Evolutionary conservation across 2,888 invertebrate species (phyloP), one percentile per base, ranked within the genome.

Genomic region (Thymelicus lineola): DNA sequence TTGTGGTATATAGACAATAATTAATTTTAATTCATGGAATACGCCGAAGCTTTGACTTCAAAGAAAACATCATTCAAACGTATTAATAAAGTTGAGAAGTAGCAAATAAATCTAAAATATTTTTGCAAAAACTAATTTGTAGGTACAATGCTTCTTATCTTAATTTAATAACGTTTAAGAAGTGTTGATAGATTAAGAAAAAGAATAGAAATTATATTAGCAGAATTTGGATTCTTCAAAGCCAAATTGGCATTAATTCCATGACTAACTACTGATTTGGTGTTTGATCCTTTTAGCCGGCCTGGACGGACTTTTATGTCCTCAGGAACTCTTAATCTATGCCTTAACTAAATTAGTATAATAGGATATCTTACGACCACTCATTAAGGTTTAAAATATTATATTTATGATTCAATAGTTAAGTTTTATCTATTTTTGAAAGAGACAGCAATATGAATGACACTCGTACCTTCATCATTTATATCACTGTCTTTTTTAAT

Each of bases 231-330:
- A 83, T 83, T 86, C 80, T 58, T 82, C 80, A 74, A 86, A 87
- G 82, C 80, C 83, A 79, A 72, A 75, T 79, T 81, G 77, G 74
- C 65, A 77, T 75, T 80, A 75, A 79, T 71, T 72, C 80, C 84
- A 83, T 80, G 84, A 86, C 90, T 89, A 90, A 85, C 93, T 93
- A 93, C 91, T 86, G 89, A 86, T 87, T 93, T 93, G 92, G 92
- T 92, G 92, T 93, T 86, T 89, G 86, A 89, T 91, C 91, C 93
- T 91, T 91, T 84, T 86, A 64, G 81, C 76, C 77, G 83, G 87
- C 91, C 92, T 90, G 89, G 89, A 91, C 88, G 91, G 91, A 91
- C 91, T 83, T 78, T 61, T 61, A 83, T 83, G 91, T 91, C 92
- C 92, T 84, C 92, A 91, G 92, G 91, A 90, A 90, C 87, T 83